Evolutionary conservation across 2,113 vertebrate genomes (phyloP).

Genomic region (Murina feae): DNA sequence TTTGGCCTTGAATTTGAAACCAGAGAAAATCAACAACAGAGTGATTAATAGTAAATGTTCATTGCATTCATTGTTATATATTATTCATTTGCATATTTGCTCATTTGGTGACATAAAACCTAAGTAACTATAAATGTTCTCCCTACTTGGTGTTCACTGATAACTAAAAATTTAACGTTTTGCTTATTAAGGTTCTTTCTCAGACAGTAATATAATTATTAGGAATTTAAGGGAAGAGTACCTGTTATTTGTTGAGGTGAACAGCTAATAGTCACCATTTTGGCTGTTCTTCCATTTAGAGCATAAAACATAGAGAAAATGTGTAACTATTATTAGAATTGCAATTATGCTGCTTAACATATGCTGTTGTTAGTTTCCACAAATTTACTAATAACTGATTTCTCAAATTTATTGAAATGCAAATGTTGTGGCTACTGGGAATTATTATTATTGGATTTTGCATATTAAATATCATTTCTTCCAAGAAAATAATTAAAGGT

Average conservation of each 20-base stretch:
- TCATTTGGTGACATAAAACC: neutral
- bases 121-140: neutral
- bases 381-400: conserved; percentile 32
- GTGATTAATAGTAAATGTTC: neutral
- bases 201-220: neutral
- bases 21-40: neutral
- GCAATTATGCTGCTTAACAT: neutral
- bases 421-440: conserved; percentile 55
- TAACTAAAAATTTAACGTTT: neutral
- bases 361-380: neutral
- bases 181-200: neutral
- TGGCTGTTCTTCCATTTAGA: neutral
- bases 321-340: conserved; percentile 1
- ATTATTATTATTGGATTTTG: conserved; percentile 59
- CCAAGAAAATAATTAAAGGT: conserved; percentile 56
- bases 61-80: neutral
- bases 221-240: neutral
- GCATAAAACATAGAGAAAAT: neutral
- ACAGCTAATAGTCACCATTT: neutral
- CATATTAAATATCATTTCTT: conserved; percentile 59
- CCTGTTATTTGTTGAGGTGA: neutral
- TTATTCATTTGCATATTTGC: neutral
- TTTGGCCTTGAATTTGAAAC: neutral
- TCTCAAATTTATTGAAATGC: conserved; percentile 56
- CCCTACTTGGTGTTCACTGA: neutral